Conservation (phyloP, 2,888 invertebrate genomes). For the Girardia tigrina region DNA sequence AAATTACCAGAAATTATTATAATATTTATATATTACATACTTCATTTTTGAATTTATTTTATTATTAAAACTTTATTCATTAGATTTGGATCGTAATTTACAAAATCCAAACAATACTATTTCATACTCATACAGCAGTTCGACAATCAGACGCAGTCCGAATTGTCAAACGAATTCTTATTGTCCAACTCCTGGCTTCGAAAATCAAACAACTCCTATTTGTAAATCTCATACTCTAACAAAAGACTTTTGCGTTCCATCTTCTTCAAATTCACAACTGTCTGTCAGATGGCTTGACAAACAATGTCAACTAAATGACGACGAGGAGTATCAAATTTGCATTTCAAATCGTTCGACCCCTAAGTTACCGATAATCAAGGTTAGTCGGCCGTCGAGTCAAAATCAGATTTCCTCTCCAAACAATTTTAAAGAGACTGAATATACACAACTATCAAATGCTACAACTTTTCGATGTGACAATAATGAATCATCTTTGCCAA, state of each 20-base stretch:
- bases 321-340: slow-evolving; percentile 8
- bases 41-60: background rate
- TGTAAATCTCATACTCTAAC: slow-evolving; percentile 6
- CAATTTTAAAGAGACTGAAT: background rate
- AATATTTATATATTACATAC: background rate
- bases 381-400: slow-evolving; percentile 9
- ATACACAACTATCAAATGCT: slow-evolving; percentile 9
- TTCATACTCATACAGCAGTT: background rate
- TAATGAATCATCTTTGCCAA: background rate
- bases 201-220: background rate
- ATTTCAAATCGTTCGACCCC: slow-evolving; percentile 11
- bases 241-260: background rate
- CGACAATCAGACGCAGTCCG: background rate
- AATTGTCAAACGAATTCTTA: background rate
- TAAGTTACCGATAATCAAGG: background rate
- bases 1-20: background rate
- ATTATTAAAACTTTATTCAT: background rate
- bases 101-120: background rate
- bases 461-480: background rate
- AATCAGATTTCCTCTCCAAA: background rate
- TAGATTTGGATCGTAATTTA: background rate
- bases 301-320: slow-evolving; percentile 1
- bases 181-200: background rate
- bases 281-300: slow-evolving; percentile 1
- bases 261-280: slow-evolving; percentile 12